Evolutionary conservation across 1,140 invertebrate genomes (phyloP).

Genomic region (Psix sp.): DNA sequence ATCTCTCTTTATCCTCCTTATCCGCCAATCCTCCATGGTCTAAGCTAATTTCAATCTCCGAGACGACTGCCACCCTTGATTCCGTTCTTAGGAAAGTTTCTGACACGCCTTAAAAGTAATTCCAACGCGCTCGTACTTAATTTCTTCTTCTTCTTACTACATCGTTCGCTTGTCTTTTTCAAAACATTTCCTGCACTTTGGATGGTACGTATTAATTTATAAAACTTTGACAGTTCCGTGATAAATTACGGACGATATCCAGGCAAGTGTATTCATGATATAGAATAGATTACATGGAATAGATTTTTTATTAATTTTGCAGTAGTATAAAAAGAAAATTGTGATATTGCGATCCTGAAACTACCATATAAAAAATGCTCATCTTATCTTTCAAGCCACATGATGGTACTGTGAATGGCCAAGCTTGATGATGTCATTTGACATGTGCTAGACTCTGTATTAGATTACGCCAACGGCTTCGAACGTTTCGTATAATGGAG

Average conservation of each 20-base stretch:
- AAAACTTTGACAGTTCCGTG: constrained; percentile 32
- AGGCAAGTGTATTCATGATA: no score
- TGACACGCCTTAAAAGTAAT: constrained; percentile 51
- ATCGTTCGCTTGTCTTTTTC: constrained; percentile 1
- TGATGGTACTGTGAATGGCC: constrained; percentile 3
- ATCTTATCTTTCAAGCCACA: constrained; percentile 18
- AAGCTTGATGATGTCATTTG: constrained; percentile 27
- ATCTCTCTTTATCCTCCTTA: constrained; percentile 25
- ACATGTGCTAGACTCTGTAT: constrained; percentile 21
- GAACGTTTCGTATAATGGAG: constrained; percentile 22
- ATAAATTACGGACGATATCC: constrained; percentile 12
- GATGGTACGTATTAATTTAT: constrained; percentile 31
- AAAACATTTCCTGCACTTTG: constrained; percentile 17
- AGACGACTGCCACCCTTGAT: constrained; percentile 33
- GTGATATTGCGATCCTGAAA: background rate
- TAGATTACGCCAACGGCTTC: constrained; percentile 32
- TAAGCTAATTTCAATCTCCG: constrained; percentile 52
- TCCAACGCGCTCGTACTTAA: constrained; percentile 18
- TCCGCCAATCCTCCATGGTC: constrained; percentile 50
- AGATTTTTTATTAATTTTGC: constrained; percentile 19
- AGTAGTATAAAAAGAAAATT: constrained; percentile 8
- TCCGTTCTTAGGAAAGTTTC: constrained; percentile 46
- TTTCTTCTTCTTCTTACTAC: constrained; percentile 1
- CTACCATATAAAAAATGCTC: constrained; percentile 9
- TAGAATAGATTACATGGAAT: constrained; percentile 10